Base-by-base conservation (phyloP, 2,113 vertebrate genomes). In the Spermophilus dauricus region DNA sequence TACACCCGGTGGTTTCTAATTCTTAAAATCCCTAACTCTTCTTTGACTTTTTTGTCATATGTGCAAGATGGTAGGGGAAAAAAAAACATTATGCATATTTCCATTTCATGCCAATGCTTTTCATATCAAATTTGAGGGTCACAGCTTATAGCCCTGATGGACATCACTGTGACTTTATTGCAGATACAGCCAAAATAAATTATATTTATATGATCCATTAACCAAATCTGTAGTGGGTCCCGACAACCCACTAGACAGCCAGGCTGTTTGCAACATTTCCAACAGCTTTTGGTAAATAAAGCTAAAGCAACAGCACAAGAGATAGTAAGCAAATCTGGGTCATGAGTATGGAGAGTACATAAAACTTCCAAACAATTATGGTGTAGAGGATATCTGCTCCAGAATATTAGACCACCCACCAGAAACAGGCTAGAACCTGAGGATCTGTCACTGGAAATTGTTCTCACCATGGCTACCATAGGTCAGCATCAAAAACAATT, bases 291-390 rank as follows among this genome's bases (percentile, higher is more conserved):
- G 42, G 48, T 77, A 86, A 94, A 63, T 65, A 94, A 94, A 94
- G n/a, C 61, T 58, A 67, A 88, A 70, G 48, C 83, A 89, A 95
- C 30, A 94, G 84, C 70, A 51, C 30, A 67, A 78, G 76, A 87
- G 34, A 84, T 3, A 56, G 89, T 87, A 93, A 87, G 56, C 70
- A 95, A 83, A 94, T 95, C 96, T 80, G 89, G 85, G 86, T 53
- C 72, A 53, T 86, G 76, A 34, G 45, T 67, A 24, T 20, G 45
- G 12, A 11, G 24, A 87, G 72, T 48, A 92, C 90, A 90, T 48
- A 90, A 70, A 86, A 92, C 48, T 65, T 84, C 48, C 70, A 53
- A 73, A 91, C 58, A 91, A 18, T 81, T 42, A 77, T 20, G 73
- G 61, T 28, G 28, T 8, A 39, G 32, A 83, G 73, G 67, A 70